Base-by-base conservation (phyloP, 1,140 invertebrate species). In the Zaprionus nigranus region DNA sequence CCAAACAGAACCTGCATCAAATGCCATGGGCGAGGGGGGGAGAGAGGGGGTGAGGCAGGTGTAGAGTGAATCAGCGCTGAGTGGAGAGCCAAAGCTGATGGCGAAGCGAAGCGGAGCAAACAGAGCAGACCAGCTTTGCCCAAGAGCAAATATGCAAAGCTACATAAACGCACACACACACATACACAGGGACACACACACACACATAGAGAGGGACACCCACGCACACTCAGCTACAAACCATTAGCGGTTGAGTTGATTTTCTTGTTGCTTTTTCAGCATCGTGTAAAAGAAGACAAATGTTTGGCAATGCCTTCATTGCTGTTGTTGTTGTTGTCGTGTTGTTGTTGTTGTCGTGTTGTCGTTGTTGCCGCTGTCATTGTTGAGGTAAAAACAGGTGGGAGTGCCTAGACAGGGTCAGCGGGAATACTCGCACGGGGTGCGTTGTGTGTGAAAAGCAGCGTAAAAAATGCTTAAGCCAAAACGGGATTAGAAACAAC, bases 401-500 rank as follows among this genome's bases (percentile, higher is more conserved):
- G 12, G 20, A 22, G 53, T 38, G 53, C 40, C 57, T 57, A 75
- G 72, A 63, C 67, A 63, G 54, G 43, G 43, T 56, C 68, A 46
- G 34, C 43, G 77, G 51, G 51, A 62, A 79, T 79, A 72, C 73
- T 82, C 54, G 68, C 54, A 68, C 82, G 73, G 51, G 77, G 56
- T 53, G 54, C 54, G 40, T 72, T 77, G 63, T 65, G 63, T 65
- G 79, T 68, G 81, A 82, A 82, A 65, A 75, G 81, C 77, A 82
- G 82, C 70, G 73, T 74, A 77, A 78, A 88, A 85, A 87, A 87
- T 78, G 78, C 84, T 88, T 90, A 73, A 90, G 84, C 84, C 71
- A 84, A 84, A 88, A 90, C 88, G 85, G 85, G 81, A 88, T 90
- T 90, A 90, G 74, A 78, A 88, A 65, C 84, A 87, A 53, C 62